Base-by-base conservation (phyloP, 2,113 vertebrate species). In the Phalacrocorax aristotelis region DNA sequence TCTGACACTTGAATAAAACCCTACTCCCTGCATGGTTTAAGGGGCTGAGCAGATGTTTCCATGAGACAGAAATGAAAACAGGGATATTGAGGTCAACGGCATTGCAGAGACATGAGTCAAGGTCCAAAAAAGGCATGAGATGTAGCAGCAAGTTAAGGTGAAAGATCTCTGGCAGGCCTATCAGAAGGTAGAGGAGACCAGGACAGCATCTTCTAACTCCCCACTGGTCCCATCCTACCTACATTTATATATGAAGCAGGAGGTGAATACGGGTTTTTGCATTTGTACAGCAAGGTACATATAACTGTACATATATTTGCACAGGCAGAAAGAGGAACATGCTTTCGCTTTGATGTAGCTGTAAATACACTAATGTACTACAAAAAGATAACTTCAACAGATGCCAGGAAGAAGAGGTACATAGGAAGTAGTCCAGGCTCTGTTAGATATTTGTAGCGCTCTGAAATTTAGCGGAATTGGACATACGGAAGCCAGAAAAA, bases 1-100 rank as follows among this genome's bases (percentile, higher is more conserved):
- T 87, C 87, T 91, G 75, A 90, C 66, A 90, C 66, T 74, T 93
- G 92, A 95, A 95, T 65, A 60, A 85, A 91, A 79, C 16, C 34
- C 21, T 80, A 3, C 40, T 89, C 65, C 61, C 87, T 85, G 87
- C 54, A 5, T 65, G 36, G 54, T 78, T 90, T 70, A 76, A 93
- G 75, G 78, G 30, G 36, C 49, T 86, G 58, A 96, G 84, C 70
- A 91, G 82, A 76, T 72, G 62, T 69, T 82, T 94, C 75, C 49
- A 46, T 0, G 1, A 80, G 16, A 30, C 58, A 88, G 75, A 90
- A 95, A 89, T 40, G 58, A 90, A 96, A 97, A 93, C 78, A 94
- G 38, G 36, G 61, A 68, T 95, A 94, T 94, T 89, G 74, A 85
- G 82, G 75, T 91, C 87, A 83, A 32, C 1, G 5, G 19, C 16